These are phyloP conservation scores for Dendrolimus punctatus DNA, from an alignment of 1,140 invertebrate genomes.

Conservation along the genomic window DNA sequence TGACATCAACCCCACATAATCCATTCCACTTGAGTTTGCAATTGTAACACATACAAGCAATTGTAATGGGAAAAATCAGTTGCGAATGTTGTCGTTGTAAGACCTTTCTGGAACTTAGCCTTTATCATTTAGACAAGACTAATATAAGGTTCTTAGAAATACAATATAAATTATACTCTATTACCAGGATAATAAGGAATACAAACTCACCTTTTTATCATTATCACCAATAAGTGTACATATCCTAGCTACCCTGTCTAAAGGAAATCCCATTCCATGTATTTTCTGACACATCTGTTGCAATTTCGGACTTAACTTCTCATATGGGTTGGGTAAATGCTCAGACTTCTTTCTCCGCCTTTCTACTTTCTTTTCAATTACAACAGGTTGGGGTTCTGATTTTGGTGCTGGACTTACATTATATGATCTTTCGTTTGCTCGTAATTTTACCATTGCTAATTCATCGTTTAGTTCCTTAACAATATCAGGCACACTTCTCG, in stretches of 20 bases:
- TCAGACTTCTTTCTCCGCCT: slow-evolving; percentile 36
- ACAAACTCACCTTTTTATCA: slow-evolving; percentile 83
- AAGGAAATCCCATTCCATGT: slow-evolving; percentile 88
- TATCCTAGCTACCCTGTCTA: slow-evolving; percentile 82
- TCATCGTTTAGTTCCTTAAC: slow-evolving; percentile 81
- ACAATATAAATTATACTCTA: too few relatives aligned
- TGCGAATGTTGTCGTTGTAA: too few relatives aligned
- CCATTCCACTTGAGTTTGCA: too few relatives aligned
- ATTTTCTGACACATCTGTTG: slow-evolving; percentile 81
- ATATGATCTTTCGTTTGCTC: slow-evolving; percentile 59
- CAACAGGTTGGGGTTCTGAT: slow-evolving; percentile 25
- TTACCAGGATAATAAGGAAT: neutral
- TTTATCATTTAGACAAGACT: too few relatives aligned
- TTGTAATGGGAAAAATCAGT: too few relatives aligned
- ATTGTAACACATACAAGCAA: too few relatives aligned
- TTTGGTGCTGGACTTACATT: slow-evolving; percentile 52
- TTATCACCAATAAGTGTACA: slow-evolving; percentile 82
- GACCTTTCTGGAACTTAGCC: too few relatives aligned
- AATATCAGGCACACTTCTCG: slow-evolving; percentile 81
- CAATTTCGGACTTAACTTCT: slow-evolving; percentile 72
- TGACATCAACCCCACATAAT: too few relatives aligned
- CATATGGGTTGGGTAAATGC: slow-evolving; percentile 68
- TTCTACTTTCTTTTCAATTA: slow-evolving; percentile 32
- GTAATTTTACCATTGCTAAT: slow-evolving; percentile 61
- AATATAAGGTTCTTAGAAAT: too few relatives aligned